Base-by-base conservation (phyloP, 1,140 invertebrate genomes). In the Drosophila virilis region DNA sequence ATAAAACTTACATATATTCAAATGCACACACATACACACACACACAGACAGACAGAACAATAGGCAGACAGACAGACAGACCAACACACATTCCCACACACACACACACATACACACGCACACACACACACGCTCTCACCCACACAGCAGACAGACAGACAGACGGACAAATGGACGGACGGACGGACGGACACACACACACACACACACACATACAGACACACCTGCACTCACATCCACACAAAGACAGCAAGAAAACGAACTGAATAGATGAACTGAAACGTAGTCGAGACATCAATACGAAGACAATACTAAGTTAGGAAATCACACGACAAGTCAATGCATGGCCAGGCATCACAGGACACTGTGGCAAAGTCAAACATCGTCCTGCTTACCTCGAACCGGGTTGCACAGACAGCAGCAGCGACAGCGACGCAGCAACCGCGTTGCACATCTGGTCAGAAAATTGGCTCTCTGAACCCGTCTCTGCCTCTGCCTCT, bases 301-400 rank as follows among this genome's bases (percentile, higher is more conserved):
- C 28, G 40, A 52, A 38, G 51, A 46, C 45, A 46, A 54, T 60
- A 68, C 28, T 37, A 33, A 68, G 7, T 33, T 35, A 64, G n/a
- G 15, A 54, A 43, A 52, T 42, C 15, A 35, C 15, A 55, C 13
- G 64, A 50, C 45, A 17, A 57, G 6, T 70, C 22, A 60, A 51
- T 42, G 28, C 28, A 65, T 32, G 51, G 43, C 42, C 45, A 55
- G 67, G 38, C 32, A 62, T 33, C 13, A 22, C 35, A 54, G 32
- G 37, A 45, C 32, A 57, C 48, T 46, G 40, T 58, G 64, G 64
- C 40, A 35, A 67, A 13, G 50, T 28, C 28, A 54, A 22, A 17
- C 17, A 33, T 43, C 28, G 40, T 54, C 32, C 54, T 35, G 74
- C 74, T 81, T 85, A 84, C 80, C 81, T 86, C 60, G 45, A 42